Evolutionary conservation across 2,888 invertebrate genomes (phyloP).

Genomic region (Rotaria magnacalcarata): DNA sequence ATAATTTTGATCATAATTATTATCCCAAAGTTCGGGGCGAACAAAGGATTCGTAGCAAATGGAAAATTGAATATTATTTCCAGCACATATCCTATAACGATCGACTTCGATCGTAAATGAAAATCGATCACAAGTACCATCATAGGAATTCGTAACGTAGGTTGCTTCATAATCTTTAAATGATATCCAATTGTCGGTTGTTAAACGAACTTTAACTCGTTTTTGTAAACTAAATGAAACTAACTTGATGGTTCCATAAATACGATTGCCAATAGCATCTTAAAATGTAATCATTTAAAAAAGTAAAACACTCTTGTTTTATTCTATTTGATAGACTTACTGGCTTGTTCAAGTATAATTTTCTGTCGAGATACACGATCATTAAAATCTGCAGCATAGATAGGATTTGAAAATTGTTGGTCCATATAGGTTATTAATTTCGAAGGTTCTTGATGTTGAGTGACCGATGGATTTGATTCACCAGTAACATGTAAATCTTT

Average conservation of each 20-base stretch:
- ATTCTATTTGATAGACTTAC: neutral
- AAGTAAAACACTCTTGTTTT: too few relatives aligned
- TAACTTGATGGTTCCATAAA: neutral
- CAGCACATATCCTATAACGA: conserved; percentile 24
- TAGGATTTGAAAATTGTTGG: neutral
- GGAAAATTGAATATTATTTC: conserved; percentile 25
- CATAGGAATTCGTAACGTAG: conserved; percentile 34
- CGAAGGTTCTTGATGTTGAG: neutral
- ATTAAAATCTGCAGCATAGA: neutral
- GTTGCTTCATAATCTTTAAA: conserved; percentile 38
- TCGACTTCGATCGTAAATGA: conserved; percentile 34
- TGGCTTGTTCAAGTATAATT: neutral
- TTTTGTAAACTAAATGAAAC: conserved; percentile 18
- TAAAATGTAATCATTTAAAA: neutral
- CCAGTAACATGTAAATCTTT: neutral
- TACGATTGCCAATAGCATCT: neutral
- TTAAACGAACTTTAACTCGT: conserved; percentile 29
- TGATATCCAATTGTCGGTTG: conserved; percentile 37
- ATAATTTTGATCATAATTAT: conserved; percentile 42
- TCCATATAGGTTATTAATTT: neutral
- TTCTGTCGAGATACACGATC: neutral
- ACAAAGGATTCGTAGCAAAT: neutral
- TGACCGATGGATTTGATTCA: neutral
- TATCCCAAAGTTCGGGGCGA: conserved; percentile 37
- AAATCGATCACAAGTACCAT: neutral